Evolutionary conservation across 2,888 invertebrate genomes (phyloP).

Genomic region (Epinotia brunnichana): DNA sequence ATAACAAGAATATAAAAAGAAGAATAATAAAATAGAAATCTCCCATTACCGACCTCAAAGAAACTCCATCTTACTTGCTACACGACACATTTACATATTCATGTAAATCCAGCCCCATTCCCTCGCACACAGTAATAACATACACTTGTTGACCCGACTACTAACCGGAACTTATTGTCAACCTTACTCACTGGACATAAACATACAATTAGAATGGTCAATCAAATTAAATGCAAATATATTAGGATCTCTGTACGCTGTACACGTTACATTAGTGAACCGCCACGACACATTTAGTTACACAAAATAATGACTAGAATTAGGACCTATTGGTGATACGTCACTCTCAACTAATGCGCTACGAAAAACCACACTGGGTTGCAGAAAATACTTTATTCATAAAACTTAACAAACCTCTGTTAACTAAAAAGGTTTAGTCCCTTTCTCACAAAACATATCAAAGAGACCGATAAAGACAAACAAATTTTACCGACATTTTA

Average conservation of each 20-base stretch:
- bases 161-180: slow-evolving; percentile 50
- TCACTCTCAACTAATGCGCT: slow-evolving; percentile 33
- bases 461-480: too few relatives aligned
- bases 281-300: slow-evolving; percentile 59
- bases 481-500: too few relatives aligned
- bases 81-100: slow-evolving; percentile 29
- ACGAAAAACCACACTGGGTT: slow-evolving; percentile 27
- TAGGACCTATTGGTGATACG: slow-evolving; percentile 58
- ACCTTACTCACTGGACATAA: slow-evolving; percentile 45
- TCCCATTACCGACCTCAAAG: slow-evolving; percentile 5
- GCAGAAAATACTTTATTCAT: neutral
- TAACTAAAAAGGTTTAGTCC: too few relatives aligned
- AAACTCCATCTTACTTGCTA: slow-evolving; percentile 16
- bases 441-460: too few relatives aligned
- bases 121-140: neutral
- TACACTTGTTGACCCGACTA: slow-evolving; percentile 45
- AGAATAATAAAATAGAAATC: slow-evolving; percentile 8
- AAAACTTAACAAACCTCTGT: neutral
- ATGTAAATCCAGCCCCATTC: slow-evolving; percentile 22
- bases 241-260: slow-evolving; percentile 44
- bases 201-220: slow-evolving; percentile 33
- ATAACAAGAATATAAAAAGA: neutral
- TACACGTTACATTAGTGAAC: slow-evolving; percentile 51
- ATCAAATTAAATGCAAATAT: slow-evolving; percentile 43
- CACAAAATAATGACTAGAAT: slow-evolving; percentile 70